Conservation (phyloP, 2,888 invertebrate genomes). For the Listrodromus nycthemerus region DNA sequence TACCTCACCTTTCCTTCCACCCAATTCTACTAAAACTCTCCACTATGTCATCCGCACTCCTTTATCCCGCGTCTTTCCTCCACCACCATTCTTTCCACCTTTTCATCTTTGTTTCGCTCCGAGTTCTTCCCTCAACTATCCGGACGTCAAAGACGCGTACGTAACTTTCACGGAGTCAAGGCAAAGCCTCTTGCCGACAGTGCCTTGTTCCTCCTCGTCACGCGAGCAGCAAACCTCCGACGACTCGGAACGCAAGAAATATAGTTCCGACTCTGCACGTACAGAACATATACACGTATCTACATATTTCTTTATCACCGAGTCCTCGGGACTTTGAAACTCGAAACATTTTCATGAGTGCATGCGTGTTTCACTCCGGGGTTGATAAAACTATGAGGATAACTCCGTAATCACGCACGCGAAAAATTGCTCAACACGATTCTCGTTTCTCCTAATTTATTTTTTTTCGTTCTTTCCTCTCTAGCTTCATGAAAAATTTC, state of each 20-base stretch:
- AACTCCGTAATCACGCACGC: neutral
- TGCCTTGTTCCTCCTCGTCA: neutral
- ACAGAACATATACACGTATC: neutral
- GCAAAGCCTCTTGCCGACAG: neutral
- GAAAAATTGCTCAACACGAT: neutral
- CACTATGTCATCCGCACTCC: slow-evolving; percentile 21
- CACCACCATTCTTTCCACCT: neutral
- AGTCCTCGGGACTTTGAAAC: neutral
- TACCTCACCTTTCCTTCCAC: slow-evolving; percentile 20
- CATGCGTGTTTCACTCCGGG: neutral
- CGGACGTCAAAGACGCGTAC: neutral
- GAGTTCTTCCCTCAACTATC: neutral
- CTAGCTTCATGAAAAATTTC: neutral
- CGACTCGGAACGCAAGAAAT: neutral
- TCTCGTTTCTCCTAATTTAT: neutral
- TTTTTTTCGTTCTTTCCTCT: neutral
- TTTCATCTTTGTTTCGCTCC: slow-evolving; percentile 11
- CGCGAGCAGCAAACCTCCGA: slow-evolving; percentile 9
- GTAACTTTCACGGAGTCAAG: neutral
- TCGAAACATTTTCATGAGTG: neutral
- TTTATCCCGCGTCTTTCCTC: slow-evolving; percentile 13
- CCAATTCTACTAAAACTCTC: slow-evolving; percentile 17
- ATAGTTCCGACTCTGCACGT: neutral
- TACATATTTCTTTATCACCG: neutral
- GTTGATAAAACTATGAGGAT: neutral